These are phyloP conservation scores for Rhogogaster chlorosoma DNA, from an alignment of 2,888 invertebrate genomes.

Conservation along the genomic window DNA sequence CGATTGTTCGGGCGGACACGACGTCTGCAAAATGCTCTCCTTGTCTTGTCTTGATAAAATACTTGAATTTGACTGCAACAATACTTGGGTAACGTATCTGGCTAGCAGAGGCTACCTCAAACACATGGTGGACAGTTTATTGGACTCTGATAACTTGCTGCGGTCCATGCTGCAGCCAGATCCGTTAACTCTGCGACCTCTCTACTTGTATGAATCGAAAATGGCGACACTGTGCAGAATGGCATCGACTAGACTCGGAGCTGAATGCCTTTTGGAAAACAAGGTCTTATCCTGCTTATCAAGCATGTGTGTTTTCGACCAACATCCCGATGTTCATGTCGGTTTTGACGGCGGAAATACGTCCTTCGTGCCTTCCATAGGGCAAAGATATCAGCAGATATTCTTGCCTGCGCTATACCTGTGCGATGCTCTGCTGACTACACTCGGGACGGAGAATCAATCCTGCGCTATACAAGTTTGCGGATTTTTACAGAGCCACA, in stretches of 20 bases:
- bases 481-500: conserved; percentile 89
- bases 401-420: conserved; percentile 90
- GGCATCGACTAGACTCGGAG: conserved; percentile 84
- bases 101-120: conserved; percentile 87
- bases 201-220: conserved; percentile 94
- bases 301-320: conserved; percentile 85
- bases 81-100: conserved; percentile 83
- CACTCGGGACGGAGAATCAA: conserved; percentile 91
- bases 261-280: conserved; percentile 82
- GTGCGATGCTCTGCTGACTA: conserved; percentile 90
- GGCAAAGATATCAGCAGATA: conserved; percentile 89
- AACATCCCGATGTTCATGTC: conserved; percentile 85
- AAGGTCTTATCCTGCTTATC: conserved; percentile 83
- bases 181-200: conserved; percentile 85
- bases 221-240: conserved; percentile 88
- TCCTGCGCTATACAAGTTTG: conserved; percentile 90
- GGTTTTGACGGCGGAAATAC: conserved; percentile 69
- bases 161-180: conserved; percentile 83
- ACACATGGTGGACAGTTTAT: conserved; percentile 89
- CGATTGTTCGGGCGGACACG: conserved; percentile 93
- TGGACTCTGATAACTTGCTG: conserved; percentile 87
- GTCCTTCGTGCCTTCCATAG: conserved; percentile 82
- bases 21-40: conserved; percentile 94
- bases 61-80: conserved; percentile 86
- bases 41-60: conserved; percentile 90